Base-by-base conservation (phyloP, 2,113 vertebrate species). In the Peromyscus maniculatus region DNA sequence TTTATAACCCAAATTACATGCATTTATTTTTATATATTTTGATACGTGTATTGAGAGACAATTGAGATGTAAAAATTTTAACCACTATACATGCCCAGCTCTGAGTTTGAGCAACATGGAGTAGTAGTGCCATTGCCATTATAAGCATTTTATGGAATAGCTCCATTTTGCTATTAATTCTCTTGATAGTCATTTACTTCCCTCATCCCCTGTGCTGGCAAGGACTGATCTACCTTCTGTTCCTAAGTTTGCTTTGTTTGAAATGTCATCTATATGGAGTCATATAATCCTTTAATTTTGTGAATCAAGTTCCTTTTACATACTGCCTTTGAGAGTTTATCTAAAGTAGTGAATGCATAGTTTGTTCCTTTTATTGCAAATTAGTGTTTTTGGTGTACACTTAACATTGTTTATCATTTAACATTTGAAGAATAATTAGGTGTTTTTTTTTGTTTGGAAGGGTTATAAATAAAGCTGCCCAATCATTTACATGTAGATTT, bases 251-350 rank as follows among this genome's bases (percentile, higher is more conserved):
- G 5, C 83, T 49, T 94, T 86, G 80, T 80, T 49, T 57, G 80
- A 46, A 91, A 88, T 80, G 22, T 88, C 49, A 67, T 91, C 28
- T 66, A 87, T 87, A 39, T 91, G 75, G 24, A 94, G 83, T 69
- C 13, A 77, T 77, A 36, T 19, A 39, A 5, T 89, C 43, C 12
- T 62, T 78, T 67, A 59, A 9, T 15, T 55, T 71, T 94, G 69
- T 36, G 64, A 83, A 22, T 92, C 52, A 77, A 39, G 19, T 17
- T 15, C 33, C 46, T 82, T 79, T 94, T 75, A 74, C 46, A 77
- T 52, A 66, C 64, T 36, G 16, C 49, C 21, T 92, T 69, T 55
- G 36, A 89, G 78, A 55, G 13, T 71, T 71, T 69, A 71, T 43
- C 16, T 21, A 62, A 71, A n/a, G 91, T 57, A 59, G 49, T 80